Evolutionary conservation across 2,797 vertebrate species (phyloP).

Genomic region (Kryptolebias ocellatus): DNA sequence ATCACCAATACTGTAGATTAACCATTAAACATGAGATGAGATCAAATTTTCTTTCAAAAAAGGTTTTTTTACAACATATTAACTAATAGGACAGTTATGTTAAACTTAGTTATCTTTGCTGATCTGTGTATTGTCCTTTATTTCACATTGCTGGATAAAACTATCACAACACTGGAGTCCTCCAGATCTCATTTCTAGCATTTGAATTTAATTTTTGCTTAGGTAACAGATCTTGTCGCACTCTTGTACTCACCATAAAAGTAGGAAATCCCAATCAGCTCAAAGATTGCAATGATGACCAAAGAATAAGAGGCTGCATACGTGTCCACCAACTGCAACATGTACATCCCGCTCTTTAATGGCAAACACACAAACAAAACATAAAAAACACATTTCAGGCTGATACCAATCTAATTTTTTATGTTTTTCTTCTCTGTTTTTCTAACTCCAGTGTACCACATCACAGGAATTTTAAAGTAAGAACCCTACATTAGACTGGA

Average conservation of each 20-base stretch:
- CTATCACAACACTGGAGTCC: not conserved
- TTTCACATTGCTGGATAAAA: too few relatives aligned
- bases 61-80: too few relatives aligned
- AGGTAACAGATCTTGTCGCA: not conserved
- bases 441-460: conserved; percentile 1
- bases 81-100: too few relatives aligned
- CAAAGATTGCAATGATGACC: conserved; percentile 97
- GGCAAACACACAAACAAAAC: conserved; percentile 37
- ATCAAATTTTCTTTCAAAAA: too few relatives aligned
- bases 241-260: conserved; percentile 88
- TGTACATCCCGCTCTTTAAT: conserved; percentile 93
- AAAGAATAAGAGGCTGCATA: conserved; percentile 96
- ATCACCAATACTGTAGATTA: too few relatives aligned
- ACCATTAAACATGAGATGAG: too few relatives aligned
- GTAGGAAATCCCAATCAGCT: conserved; percentile 94
- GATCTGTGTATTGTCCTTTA: too few relatives aligned
- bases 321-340: conserved; percentile 97
- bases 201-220: not conserved
- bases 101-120: too few relatives aligned
- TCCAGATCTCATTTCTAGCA: not conserved
- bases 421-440: not conserved
- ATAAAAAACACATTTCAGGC: not conserved
- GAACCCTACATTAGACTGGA: conserved; percentile 11
- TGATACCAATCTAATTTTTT: not conserved
- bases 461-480: conserved; percentile 25